A percentile compares a stretch with the other conserved stretches of the same genome.
Conservation (phyloP, 2,888 invertebrate species). For the Hemaris fuciformis region DNA sequence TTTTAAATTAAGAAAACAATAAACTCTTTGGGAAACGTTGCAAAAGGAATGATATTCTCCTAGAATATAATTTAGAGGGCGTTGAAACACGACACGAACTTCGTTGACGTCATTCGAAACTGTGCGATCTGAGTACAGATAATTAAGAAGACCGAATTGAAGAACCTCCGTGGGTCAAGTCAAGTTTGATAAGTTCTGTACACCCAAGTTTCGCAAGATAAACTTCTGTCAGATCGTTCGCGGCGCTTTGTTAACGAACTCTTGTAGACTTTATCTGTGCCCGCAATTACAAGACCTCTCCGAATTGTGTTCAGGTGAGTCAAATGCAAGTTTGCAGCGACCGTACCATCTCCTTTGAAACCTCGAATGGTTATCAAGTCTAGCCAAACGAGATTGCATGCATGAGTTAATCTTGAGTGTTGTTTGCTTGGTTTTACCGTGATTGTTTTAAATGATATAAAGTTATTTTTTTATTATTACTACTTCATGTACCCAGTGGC, state of each 20-base stretch:
- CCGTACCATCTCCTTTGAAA: slow-evolving; percentile 8
- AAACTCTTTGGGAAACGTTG: background rate
- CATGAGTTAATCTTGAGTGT: background rate
- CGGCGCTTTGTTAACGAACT: slow-evolving; percentile 43
- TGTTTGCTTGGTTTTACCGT: background rate
- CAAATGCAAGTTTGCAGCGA: slow-evolving; percentile 9
- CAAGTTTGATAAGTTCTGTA: slow-evolving; percentile 39
- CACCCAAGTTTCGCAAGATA: slow-evolving; percentile 40
- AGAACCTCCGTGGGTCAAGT: slow-evolving; percentile 34
- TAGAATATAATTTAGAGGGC: background rate
- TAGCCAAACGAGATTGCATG: background rate
- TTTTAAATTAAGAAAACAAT: background rate
- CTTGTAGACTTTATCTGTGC: slow-evolving; percentile 41
- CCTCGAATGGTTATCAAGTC: slow-evolving; percentile 6
- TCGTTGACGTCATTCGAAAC: slow-evolving; percentile 7
- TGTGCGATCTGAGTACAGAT: slow-evolving; percentile 33
- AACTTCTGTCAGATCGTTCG: slow-evolving; percentile 35
- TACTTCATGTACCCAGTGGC: too few species aligned
- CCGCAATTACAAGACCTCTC: slow-evolving; percentile 31
- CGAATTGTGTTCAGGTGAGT: slow-evolving; percentile 26
- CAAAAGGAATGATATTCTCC: background rate
- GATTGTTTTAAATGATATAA: background rate
- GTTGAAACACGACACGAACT: background rate
- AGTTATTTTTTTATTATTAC: too few species aligned
- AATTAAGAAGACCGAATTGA: slow-evolving; percentile 38